phyloP scores from a whole-genome alignment of 1,140 invertebrate genomes.

The Bombus ignitus region DNA sequence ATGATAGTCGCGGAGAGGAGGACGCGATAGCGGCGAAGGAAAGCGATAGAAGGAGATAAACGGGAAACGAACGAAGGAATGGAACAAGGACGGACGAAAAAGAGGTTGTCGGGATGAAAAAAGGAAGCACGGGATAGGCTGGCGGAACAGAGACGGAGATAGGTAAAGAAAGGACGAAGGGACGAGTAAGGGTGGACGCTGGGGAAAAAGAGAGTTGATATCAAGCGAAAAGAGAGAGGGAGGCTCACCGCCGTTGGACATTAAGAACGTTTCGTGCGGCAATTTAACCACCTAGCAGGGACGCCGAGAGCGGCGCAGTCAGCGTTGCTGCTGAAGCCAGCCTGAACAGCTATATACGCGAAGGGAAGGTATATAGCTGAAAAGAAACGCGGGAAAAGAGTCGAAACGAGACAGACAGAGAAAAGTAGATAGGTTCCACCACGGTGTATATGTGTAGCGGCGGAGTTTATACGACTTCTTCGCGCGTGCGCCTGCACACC shows the following conservation, averaged over 20 bases:
- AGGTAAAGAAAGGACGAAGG: constrained; percentile 25
- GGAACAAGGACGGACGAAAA: constrained; percentile 38
- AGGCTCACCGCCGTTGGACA: constrained; percentile 66
- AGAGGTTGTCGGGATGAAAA: background rate
- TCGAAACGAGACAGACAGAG: constrained; percentile 34
- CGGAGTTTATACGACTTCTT: constrained; percentile 70
- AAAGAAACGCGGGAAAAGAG: constrained; percentile 23
- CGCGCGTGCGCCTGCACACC: constrained; percentile 64
- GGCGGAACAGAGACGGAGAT: background rate
- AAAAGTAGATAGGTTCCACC: background rate
- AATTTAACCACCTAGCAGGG: constrained; percentile 66
- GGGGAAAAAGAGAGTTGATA: constrained; percentile 19
- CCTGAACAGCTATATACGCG: constrained; percentile 23
- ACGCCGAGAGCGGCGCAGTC: constrained; percentile 52
- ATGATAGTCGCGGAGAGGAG: background rate
- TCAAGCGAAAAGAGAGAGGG: constrained; percentile 24
- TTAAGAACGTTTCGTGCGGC: constrained; percentile 74
- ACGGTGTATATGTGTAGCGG: background rate
- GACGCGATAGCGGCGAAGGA: background rate
- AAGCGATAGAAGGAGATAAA: constrained; percentile 16
- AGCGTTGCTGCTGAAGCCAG: constrained; percentile 50
- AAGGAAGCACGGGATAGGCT: too few relatives aligned
- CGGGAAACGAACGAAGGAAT: constrained; percentile 48
- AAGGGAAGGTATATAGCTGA: background rate
- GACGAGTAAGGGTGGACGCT: background rate